Evolutionary conservation across 2,113 vertebrate species (phyloP), one percentile per base, ranked within the genome.

Genomic region (Dipodomys ordii): DNA sequence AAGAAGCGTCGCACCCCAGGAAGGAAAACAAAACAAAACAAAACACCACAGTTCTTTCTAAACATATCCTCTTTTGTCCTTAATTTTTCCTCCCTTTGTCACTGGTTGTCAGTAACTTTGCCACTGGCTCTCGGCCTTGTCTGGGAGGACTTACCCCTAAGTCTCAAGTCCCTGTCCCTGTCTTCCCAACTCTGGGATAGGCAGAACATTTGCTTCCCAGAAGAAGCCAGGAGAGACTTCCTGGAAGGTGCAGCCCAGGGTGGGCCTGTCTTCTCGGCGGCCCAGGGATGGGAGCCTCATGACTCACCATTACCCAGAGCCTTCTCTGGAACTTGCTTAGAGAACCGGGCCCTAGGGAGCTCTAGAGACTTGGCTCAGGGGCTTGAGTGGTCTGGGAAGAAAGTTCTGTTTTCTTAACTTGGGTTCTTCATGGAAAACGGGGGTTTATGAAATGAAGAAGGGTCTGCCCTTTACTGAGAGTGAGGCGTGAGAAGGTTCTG

Each of bases 241-340:
- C 49, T 27, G 71, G 72, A 79, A 76, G 87, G 73, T 69, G 46
- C 25, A 49, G 73, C 15, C 39, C 30, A 0, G 0, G 57, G 74
- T 72, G 62, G 64, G 86, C 78, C 62, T 22, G 25, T 16, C 74
- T 80, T 79, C 65, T 73, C 87, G 44, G 64, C 16, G 22, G 72
- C 74, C 72, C 65, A 71, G n/a, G n/a, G 86, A 73, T 6, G 0
- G 67, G 64, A 85, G 83, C 49, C 44, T n/a, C 0, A 3, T 94
- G 94, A 95, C 84, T 96, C 96, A 95, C 60, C 13, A 22, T 53
- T 74, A 72, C 77, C 92, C 95, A 92, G 91, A 93, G 77, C 30
- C 88, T 22, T 79, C 89, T 87, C 87, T 73, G 91, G 89, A 92
- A 93, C 67, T 88, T 53, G 22, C 91, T 67, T 92, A 46, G 83